Conservation (phyloP, 2,888 invertebrate genomes). For the Standfussiana lucernea region DNA sequence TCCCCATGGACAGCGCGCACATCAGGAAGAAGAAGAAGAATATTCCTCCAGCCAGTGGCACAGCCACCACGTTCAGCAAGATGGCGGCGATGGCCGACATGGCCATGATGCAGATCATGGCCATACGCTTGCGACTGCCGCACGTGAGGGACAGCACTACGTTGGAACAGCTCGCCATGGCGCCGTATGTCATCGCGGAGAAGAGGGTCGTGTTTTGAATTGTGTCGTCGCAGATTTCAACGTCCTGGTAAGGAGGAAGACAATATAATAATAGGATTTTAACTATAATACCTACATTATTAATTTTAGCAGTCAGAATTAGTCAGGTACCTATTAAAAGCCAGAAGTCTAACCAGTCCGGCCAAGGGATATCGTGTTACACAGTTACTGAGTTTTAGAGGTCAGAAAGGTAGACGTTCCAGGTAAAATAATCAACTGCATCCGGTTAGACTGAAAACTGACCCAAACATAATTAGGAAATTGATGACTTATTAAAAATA, state of each 20-base stretch:
- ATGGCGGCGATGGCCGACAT: conserved; percentile 80
- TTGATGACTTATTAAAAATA: not conserved
- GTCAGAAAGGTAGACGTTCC: not conserved
- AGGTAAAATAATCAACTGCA: not conserved
- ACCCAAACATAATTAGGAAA: not conserved
- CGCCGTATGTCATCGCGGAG: conserved; percentile 87
- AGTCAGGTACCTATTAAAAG: not conserved
- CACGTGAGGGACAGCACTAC: conserved; percentile 85
- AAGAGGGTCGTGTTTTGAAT: conserved; percentile 86
- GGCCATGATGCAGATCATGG: conserved; percentile 82
- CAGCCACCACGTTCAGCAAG: conserved; percentile 80
- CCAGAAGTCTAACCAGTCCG: not conserved
- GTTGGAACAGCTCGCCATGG: conserved; percentile 83
- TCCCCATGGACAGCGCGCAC: conserved; percentile 86
- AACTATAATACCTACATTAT: too few species aligned
- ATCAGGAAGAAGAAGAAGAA: conserved; percentile 88
- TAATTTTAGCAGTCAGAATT: not conserved
- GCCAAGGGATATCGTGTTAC: not conserved
- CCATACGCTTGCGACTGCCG: conserved; percentile 82
- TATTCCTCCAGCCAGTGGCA: conserved; percentile 85
- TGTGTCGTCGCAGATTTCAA: conserved; percentile 84
- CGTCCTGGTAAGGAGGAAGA: conserved; percentile 67
- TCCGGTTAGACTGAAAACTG: not conserved
- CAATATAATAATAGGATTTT: not conserved
- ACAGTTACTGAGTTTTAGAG: not conserved